Conservation (phyloP, 2,888 invertebrate species). For the Axea sp. region DNA sequence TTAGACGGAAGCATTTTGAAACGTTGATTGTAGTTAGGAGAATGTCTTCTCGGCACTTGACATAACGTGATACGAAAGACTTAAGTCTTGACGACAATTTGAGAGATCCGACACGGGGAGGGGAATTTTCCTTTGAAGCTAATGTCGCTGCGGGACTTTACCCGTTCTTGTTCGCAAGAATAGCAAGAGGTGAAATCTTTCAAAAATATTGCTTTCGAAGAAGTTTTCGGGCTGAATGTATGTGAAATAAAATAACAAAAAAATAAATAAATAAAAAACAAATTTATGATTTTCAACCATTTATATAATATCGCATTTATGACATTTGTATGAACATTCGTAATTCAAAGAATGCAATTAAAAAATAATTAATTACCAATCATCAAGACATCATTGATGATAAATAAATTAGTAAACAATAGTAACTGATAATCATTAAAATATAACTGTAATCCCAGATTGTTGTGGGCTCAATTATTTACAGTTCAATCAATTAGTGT, state of each 20-base stretch:
- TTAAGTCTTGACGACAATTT: constrained; percentile 74
- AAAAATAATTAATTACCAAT: too few species aligned
- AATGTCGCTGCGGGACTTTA: constrained; percentile 66
- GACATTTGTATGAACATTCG: too few species aligned
- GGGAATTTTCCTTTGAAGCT: constrained; percentile 67
- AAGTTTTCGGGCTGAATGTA: background rate
- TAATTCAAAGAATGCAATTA: too few species aligned
- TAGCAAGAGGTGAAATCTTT: background rate
- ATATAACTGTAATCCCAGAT: too few species aligned
- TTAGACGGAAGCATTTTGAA: constrained; percentile 36
- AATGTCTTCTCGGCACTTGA: constrained; percentile 49
- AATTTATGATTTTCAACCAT: background rate
- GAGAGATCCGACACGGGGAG: constrained; percentile 66
- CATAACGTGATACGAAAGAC: constrained; percentile 57
- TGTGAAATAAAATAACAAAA: too few species aligned
- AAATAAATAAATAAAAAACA: too few species aligned
- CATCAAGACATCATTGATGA: too few species aligned
- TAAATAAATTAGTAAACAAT: too few species aligned
- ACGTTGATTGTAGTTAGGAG: constrained; percentile 48
- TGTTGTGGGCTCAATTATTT: too few species aligned
- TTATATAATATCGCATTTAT: background rate
- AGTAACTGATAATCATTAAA: too few species aligned
- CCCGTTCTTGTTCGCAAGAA: background rate
- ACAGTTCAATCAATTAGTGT: too few species aligned
- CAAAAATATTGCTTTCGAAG: background rate